Base-by-base conservation (phyloP, 2,888 invertebrate genomes). In the Carterocephalus palaemon region DNA sequence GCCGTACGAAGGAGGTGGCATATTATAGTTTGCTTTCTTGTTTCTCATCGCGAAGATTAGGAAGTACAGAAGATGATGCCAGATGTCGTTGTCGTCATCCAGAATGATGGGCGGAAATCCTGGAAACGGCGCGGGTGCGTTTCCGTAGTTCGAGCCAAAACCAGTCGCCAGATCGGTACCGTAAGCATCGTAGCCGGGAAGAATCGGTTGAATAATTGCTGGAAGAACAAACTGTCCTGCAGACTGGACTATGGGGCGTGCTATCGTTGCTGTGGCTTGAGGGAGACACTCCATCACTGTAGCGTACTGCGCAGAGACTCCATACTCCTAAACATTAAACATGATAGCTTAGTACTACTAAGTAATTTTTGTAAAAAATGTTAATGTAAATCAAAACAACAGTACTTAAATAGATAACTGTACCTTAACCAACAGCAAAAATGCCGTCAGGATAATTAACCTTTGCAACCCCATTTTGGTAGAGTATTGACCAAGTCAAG, bases 41-140 rank as follows among this genome's bases (percentile, higher is more conserved):
- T 70, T 72, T 12, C 51, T 70, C 55, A 74, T 43, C 1, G 76
- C 69, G 23, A 75, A 62, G 23, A 82, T 56, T 1, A 81, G 57
- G 37, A 65, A 67, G 36, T 68, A 77, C 7, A 80, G 52, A 15
- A 72, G 54, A 33, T 60, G 45, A n/a, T 59, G 47, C 43, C 50
- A 61, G 17, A 56, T 47, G 46, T 64, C 59, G 40, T 64, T 57
- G 24, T 64, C 62, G 6, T 68, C 57, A 8, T 55, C 58, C 2
- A 69, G 36, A 23, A 70, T 67, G 8, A 72, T 66, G 0, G 68
- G 64, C 0, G 71, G 73, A 56, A 68, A 36, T 0, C 24, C 31
- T 8, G 41, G 41, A 0, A 39, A 39, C 8, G 39, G 42, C 8
- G 45, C 26, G 4, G 49, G 47, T 8, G n/a, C 29, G 16, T 42